A percentile compares a stretch with the other conserved stretches of the same genome.
Evolutionary conservation across 23 tunicate genomes (phyloP).

Genomic region (Oikopleura vanhoeffeni): DNA sequence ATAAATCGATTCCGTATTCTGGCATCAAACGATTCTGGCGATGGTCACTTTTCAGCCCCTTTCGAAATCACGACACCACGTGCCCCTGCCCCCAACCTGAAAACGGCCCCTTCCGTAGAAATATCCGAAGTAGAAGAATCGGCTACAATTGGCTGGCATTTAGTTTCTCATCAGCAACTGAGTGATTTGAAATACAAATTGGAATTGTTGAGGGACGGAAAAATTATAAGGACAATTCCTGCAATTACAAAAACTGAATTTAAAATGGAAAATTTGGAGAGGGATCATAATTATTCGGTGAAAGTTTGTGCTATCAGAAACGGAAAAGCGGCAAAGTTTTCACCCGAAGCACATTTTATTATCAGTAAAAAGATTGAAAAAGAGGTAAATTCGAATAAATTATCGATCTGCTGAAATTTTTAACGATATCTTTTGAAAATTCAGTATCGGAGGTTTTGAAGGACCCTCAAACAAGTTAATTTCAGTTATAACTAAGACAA

Average conservation of each 20-base stretch:
- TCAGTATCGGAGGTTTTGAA: not conserved
- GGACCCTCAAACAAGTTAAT: not conserved
- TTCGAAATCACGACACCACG: conserved; percentile 3
- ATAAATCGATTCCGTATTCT: not conserved
- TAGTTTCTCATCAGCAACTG: not conserved
- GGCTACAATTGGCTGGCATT: not conserved
- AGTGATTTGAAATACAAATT: not conserved
- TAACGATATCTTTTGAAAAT: not conserved
- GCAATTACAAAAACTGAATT: not conserved
- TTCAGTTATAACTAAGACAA: no score
- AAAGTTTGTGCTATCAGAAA: not conserved
- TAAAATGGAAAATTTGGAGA: conserved; percentile 1
- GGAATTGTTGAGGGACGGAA: not conserved
- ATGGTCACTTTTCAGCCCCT: not conserved
- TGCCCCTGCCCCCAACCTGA: not conserved
- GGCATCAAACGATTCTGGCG: not conserved
- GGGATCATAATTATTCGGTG: not conserved
- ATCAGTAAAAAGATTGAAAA: not conserved
- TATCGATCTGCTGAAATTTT: not conserved
- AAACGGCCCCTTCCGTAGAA: not conserved
- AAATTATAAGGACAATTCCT: not conserved
- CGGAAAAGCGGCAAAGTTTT: not conserved
- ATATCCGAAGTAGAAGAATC: not conserved
- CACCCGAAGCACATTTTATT: not conserved
- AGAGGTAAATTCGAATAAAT: not conserved